Evolutionary conservation across 2,888 invertebrate genomes (phyloP), one percentile per base, ranked within the genome.

Genomic region (Disparrhopalites patrizii): DNA sequence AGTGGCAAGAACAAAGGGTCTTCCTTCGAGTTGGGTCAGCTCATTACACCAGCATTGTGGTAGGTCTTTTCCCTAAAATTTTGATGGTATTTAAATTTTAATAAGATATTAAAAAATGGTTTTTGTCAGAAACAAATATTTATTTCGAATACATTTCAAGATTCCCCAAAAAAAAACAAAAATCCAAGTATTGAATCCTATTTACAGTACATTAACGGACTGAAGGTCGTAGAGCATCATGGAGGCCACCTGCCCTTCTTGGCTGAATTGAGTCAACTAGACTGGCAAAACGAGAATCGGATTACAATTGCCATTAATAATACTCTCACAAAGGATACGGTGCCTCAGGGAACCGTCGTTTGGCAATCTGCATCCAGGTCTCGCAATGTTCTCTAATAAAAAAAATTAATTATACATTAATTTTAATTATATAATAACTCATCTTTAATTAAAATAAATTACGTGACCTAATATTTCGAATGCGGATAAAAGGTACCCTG

Each of bases 191-290:
- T n/a, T n/a, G n/a, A n/a, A n/a, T n/a, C n/a, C n/a, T n/a, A n/a
- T n/a, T n/a, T n/a, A n/a, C 79, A 96, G 95, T 98, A 91, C 87
- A 79, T 98, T 15, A 98, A 99, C 79, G 93, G 93, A 0, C 81
- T 87, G 61, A 79, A 87, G 65, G 86, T 88, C 18, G 85, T 87
- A 74, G 86, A 85, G 70, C 98, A 99, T 78, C 90, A 90, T 78
- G 92, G 98, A 40, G 98, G 98, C 0, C 97, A 98, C 80, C 82
- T 99, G 54, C 98, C 99, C 0, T 98, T 99, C 79, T 90, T 93
- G 79, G 85, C 84, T 1, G 94, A 95, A 71, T 84, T 98, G 58
- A 36, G 62, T 1, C 33, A 31, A 10, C 43, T 71, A 31, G 62
- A 66, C 8, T 57, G 54, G 15, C 36, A 55, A 20, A 15, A 20